Evolutionary conservation across 2,888 invertebrate genomes (phyloP), one percentile per base, ranked within the genome.

Genomic region (Agrilus mali): DNA sequence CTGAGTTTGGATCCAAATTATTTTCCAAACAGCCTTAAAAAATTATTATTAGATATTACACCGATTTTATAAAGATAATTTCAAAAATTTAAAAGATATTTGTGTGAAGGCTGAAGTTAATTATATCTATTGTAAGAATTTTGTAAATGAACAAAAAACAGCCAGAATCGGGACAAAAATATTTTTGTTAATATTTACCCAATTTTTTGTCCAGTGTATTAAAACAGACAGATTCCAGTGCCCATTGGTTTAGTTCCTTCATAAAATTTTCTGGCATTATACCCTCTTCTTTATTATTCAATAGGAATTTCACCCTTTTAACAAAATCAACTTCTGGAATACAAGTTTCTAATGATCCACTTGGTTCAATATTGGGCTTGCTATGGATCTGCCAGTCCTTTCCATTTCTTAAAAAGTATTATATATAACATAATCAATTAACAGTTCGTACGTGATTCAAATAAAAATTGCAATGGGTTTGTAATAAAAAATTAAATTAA

Each of bases 191-290:
- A n/a, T n/a, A 7, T 17, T 17, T 54, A 56, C 62, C 62, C 37
- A 62, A 49, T 43, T 55, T 43, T 47, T 43, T 64, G 44, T 71
- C 66, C 16, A 70, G 48, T 0, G 68, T 68, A 12, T 70, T 60
- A 1, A 61, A 55, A 6, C 61, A 60, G 2, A 34, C 65, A 0
- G 73, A 77, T 63, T 82, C 82, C 41, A 82, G 59, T 2, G 77
- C 71, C 77, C 78, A 82, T 58, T 74, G 77, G 33, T 71, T 71
- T 15, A 78, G 59, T 61, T 78, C 75, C 14, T 67, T 60, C 32
- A 64, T 58, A 38, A 80, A 73, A 53, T 77, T 50, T 2, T 42
- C 50, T 1, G 60, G 59, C 57, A 59, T 58, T 51, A 59, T 54
- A 16, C 50, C 46, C 14, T 48, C 33, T 36, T 50, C 45, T 35